phyloP scores from a whole-genome alignment of 2,797 vertebrate genomes.

The Pachyuromys duprasi region DNA sequence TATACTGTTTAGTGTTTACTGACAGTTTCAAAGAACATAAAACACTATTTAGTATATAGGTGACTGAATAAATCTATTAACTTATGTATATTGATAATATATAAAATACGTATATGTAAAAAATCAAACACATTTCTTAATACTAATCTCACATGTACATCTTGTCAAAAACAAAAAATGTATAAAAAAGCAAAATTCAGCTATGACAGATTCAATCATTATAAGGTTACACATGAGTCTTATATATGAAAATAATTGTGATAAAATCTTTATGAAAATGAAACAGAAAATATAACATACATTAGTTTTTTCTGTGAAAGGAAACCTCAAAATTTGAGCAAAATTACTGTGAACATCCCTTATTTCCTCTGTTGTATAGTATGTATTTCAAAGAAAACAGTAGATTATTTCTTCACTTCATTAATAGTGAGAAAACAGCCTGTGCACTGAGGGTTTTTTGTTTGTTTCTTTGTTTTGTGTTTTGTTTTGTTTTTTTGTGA shows the following conservation, averaged over 20 bases:
- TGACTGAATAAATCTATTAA: background rate
- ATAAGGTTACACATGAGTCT: background rate
- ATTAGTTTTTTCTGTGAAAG: background rate
- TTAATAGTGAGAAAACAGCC: conserved; percentile 69
- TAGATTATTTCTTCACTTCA: conserved; percentile 63
- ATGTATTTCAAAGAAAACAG: conserved; percentile 63
- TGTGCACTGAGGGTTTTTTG: conserved; percentile 58
- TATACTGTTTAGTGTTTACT: conserved; percentile 7
- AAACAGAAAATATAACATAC: background rate
- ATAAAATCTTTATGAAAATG: conserved; percentile 8
- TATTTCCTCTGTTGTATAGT: background rate
- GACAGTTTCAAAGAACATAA: background rate
- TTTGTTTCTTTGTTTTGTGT: no score
- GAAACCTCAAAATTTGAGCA: conserved; percentile 1
- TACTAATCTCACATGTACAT: background rate
- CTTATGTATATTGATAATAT: background rate
- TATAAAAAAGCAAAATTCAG: background rate
- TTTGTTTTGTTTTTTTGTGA: no score
- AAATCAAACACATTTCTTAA: background rate
- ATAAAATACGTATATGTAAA: background rate
- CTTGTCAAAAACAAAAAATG: background rate
- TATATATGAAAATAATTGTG: background rate
- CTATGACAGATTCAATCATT: background rate
- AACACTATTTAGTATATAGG: background rate
- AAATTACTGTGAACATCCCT: background rate